Conservation (phyloP, 1,140 invertebrate genomes). For the Araneus ventricosus region DNA sequence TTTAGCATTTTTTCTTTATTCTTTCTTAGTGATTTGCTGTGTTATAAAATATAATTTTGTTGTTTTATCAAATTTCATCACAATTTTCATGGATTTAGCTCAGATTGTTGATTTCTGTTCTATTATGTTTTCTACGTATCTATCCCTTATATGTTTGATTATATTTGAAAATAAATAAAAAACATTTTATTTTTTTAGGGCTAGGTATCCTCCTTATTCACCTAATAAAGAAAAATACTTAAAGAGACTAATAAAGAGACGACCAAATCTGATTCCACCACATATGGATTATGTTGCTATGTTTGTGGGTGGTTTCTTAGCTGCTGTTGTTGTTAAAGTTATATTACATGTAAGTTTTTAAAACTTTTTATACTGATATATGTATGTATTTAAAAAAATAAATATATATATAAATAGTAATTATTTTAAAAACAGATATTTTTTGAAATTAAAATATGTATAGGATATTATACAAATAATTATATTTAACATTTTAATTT, state of each 20-base stretch:
- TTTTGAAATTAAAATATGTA: no score
- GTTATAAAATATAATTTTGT: no score
- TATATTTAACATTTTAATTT: no score
- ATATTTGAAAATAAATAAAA: neutral
- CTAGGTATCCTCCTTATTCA: slow-evolving; percentile 82
- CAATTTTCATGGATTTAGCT: neutral
- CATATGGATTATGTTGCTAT: slow-evolving; percentile 61
- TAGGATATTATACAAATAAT: no score
- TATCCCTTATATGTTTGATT: neutral
- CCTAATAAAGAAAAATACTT: slow-evolving; percentile 79
- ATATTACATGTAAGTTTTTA: slow-evolving; percentile 64
- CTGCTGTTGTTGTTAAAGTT: slow-evolving; percentile 62
- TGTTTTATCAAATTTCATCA: neutral
- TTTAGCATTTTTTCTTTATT: no score
- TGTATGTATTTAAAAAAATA: no score
- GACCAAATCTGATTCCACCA: slow-evolving; percentile 50
- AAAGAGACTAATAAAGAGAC: slow-evolving; percentile 77
- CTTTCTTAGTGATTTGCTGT: no score
- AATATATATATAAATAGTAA: no score
- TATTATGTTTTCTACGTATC: neutral
- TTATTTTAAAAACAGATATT: no score
- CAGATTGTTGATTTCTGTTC: neutral
- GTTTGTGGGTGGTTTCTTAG: slow-evolving; percentile 59
- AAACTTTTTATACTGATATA: neutral
- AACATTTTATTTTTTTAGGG: slow-evolving; percentile 76